Base-by-base conservation (phyloP, 2,888 invertebrate genomes). In the Phengaris arion region DNA sequence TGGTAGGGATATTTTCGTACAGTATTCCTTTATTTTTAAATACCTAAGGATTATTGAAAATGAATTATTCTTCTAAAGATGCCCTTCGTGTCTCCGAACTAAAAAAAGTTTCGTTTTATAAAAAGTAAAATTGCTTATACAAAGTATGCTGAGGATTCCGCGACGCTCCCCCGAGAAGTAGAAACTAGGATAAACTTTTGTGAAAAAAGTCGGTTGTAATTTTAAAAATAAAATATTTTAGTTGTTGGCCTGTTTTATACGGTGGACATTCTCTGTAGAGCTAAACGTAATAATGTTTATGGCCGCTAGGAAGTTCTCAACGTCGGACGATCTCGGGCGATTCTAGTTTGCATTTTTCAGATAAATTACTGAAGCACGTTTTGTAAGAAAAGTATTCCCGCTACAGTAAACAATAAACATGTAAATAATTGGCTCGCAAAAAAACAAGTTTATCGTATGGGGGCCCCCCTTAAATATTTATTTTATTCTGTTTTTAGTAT, bases 221-320 rank as follows among this genome's bases (percentile, higher is more conserved):
- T 55, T 69, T 54, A 22, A 69, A 55, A 69, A 69, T 68, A 69
- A 75, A 75, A 75, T 75, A 75, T 75, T 75, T 68, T n/a, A 68
- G 68, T 54, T 74, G 64, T 55, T 70, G 75, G 69, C 55, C 52
- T 68, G n/a, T 75, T 54, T 54, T 55, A 68, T 57, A 69, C 68
- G 55, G 74, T 45, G 46, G 22, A 9, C 59, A 22, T 64, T 13
- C 64, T 64, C 64, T 64, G 64, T 64, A 64, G 64, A 64, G 64
- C 64, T 64, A 64, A 64, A 22, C 64, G 35, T 35, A 64, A 64
- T 64, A 45, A 64, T 64, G 35, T 35, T 64, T 64, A 64, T 45
- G 64, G 35, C 45, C 64, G 35, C 35, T 45, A 35, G 64, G 64
- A 35, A 64, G 35, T 64, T 64, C 64, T 59, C 15, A 22, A 45